Base-by-base conservation (phyloP, 1,140 invertebrate genomes). In the Lineus longissimus region DNA sequence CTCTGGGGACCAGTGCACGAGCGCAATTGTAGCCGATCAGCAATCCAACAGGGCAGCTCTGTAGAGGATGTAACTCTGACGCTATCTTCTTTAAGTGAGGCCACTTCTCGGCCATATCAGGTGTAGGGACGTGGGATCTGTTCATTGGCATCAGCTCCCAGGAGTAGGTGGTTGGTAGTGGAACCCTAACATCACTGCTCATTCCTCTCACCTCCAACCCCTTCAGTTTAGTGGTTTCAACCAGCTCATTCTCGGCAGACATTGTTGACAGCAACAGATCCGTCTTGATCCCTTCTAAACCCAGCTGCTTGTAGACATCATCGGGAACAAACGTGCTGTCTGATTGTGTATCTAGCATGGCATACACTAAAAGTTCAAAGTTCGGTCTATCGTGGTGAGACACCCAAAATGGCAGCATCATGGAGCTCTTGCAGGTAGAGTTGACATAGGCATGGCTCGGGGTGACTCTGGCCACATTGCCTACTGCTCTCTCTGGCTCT, bases 91-190 rank as follows among this genome's bases (percentile, higher is more conserved):
- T 29, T 29, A 67, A 30, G 47, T 67, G 40, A 7, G 62, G 45
- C 65, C 57, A 63, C 27, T 47, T n/a, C 9, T n/a, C 56, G 17
- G 65, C 62, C 27, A 33, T 63, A 31, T 61, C 62, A 9, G 62
- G 61, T 4, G 62, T 57, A 2, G 57, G 65, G 25, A 67, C 64
- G 36, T 67, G 66, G 7, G 58, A 47, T 22, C 62, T 15, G 43
- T 69, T 66, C 2, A 61, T 61, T 19, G 67, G 67, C 60, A 69
- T 68, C 2, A 69, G 61, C 17, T 61, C 51, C 43, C 64, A 2
- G 30, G 64, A 59, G 30, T 54, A 68, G 2, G 41, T 30, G 9
- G 31, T 22, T 23, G 60, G 64, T 22, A 66, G 25, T 1, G 31
- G 0, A 6, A 67, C 55, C 27, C 29, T 60, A 11, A 45, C 2